Evolutionary conservation across 2,113 vertebrate genomes (phyloP).

Genomic region (Oreocharis arfaki): DNA sequence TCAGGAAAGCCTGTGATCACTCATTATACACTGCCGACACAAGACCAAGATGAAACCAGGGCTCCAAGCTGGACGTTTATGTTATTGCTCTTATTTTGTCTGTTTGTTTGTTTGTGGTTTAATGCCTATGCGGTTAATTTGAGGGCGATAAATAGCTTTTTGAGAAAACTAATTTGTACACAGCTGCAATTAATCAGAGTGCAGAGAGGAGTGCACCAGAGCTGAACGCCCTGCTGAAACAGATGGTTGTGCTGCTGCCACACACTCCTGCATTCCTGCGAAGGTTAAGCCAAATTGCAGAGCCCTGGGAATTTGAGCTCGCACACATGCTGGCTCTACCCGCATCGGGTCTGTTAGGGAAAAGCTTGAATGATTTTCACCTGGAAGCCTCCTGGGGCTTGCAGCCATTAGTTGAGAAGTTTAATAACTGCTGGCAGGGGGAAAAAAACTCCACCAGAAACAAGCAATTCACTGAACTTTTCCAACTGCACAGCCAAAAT

Average conservation of each 20-base stretch:
- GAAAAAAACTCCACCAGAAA: not conserved
- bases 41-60: not conserved
- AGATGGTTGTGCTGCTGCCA: not conserved
- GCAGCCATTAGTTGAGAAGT: not conserved
- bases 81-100: not conserved
- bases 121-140: constrained; percentile 49
- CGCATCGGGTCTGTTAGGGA: not conserved
- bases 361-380: constrained; percentile 31
- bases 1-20: not conserved
- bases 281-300: constrained; percentile 34
- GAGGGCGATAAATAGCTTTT: constrained; percentile 56
- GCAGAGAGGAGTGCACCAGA: not conserved
- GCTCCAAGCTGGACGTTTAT: not conserved
- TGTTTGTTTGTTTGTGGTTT: constrained; percentile 22
- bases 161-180: constrained; percentile 60
- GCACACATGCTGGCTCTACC: not conserved
- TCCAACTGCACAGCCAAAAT: not conserved
- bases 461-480: not conserved
- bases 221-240: constrained; percentile 24
- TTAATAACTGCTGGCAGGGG: not conserved
- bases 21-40: not conserved
- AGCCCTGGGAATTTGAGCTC: constrained; percentile 5
- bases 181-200: constrained; percentile 58
- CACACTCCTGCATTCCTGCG: not conserved
- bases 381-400: not conserved